A percentile compares a stretch with the other conserved stretches of the same genome.
phyloP scores from a whole-genome alignment of 2,113 vertebrate genomes.

The Melanerpes aurifrons region DNA sequence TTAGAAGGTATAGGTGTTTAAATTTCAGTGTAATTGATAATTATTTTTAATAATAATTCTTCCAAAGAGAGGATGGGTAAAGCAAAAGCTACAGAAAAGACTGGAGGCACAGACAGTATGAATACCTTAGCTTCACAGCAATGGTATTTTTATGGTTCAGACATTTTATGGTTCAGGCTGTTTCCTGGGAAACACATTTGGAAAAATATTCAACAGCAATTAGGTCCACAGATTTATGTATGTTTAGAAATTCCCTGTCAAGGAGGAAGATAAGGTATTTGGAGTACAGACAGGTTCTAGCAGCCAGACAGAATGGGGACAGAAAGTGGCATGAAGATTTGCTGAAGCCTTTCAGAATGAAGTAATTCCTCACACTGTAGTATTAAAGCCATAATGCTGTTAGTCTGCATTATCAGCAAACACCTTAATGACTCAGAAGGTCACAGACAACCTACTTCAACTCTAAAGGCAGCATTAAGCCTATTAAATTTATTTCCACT shows the following conservation, averaged over 20 bases:
- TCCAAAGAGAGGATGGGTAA: not conserved
- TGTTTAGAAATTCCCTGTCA: slow-evolving; percentile 2
- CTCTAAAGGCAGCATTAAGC: not conserved
- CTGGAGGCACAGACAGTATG: not conserved
- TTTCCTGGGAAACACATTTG: not conserved
- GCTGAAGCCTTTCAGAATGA: slow-evolving; percentile 34
- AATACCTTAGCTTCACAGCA: not conserved
- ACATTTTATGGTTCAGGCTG: not conserved
- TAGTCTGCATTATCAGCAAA: slow-evolving; percentile 48
- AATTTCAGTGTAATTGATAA: not conserved
- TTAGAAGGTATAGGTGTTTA: not conserved
- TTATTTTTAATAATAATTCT: not conserved
- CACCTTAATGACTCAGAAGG: slow-evolving; percentile 39
- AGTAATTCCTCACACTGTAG: slow-evolving; percentile 4
- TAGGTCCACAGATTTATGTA: not conserved
- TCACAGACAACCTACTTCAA: slow-evolving; percentile 28
- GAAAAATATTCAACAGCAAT: not conserved
- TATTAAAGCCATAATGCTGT: not conserved
- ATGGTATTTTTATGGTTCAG: not conserved
- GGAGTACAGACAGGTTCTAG: not conserved
- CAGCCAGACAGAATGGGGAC: slow-evolving; percentile 11
- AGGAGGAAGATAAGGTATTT: not conserved
- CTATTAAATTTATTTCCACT: slow-evolving; percentile 32
- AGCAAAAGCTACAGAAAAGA: not conserved
- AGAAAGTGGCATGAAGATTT: not conserved